Percentiles rank a stretch among this genome's conserved stretches.
Evolutionary conservation across 2,888 invertebrate genomes (phyloP).

Genomic region (Ennomos fuscantarius): DNA sequence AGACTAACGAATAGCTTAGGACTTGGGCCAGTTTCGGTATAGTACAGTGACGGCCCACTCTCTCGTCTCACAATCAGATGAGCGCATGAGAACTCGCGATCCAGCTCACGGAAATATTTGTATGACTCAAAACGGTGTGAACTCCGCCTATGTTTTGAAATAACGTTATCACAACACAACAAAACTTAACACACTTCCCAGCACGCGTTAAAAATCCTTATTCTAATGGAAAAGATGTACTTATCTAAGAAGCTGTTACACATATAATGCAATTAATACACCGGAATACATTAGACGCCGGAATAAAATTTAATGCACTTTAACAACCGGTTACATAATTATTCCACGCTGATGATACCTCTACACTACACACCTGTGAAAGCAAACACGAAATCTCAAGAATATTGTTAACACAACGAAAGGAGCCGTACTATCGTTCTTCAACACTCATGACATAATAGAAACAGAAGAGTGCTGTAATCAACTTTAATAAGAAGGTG

Average conservation of each 20-base stretch:
- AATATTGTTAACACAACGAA: slow-evolving; percentile 63
- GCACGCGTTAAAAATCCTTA: slow-evolving; percentile 25
- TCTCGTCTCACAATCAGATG: slow-evolving; percentile 69
- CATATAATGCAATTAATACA: slow-evolving; percentile 42
- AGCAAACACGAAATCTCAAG: slow-evolving; percentile 65
- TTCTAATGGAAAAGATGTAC: slow-evolving; percentile 14
- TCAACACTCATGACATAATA: slow-evolving; percentile 77
- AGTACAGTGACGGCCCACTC: slow-evolving; percentile 60
- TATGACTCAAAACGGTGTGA: slow-evolving; percentile 66
- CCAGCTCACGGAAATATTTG: slow-evolving; percentile 58
- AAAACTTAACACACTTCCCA: slow-evolving; percentile 28
- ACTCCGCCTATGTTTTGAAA: slow-evolving; percentile 42
- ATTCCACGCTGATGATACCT: slow-evolving; percentile 60
- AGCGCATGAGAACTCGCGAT: slow-evolving; percentile 73
- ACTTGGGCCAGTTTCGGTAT: slow-evolving; percentile 45
- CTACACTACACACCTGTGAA: slow-evolving; percentile 54
- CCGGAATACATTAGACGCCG: slow-evolving; percentile 46
- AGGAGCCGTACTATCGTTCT: slow-evolving; percentile 63
- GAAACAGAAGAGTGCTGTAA: slow-evolving; percentile 76
- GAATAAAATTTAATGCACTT: slow-evolving; percentile 47
- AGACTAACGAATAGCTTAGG: slow-evolving; percentile 10
- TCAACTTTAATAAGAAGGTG: slow-evolving; percentile 79
- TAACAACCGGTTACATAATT: slow-evolving; percentile 54
- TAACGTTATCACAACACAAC: slow-evolving; percentile 42
- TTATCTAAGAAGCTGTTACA: slow-evolving; percentile 39